Evolutionary conservation across 2,113 vertebrate genomes (phyloP), one percentile per base, ranked within the genome.

Genomic region (Tautogolabrus adspersus): DNA sequence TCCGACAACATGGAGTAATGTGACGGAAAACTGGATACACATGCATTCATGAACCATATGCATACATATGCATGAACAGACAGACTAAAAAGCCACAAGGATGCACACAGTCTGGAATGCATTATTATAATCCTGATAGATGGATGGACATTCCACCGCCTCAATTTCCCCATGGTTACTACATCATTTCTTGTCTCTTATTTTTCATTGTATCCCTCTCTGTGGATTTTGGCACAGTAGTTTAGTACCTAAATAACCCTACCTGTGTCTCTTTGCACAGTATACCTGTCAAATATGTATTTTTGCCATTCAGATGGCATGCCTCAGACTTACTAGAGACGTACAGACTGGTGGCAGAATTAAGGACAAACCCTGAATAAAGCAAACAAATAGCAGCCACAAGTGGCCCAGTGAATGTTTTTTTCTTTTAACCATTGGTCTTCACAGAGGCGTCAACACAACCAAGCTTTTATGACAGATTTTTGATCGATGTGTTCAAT

Each of bases 91-190:
- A 81, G 46, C 52, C 52, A 42, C 58, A 60, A 63, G 30, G 59
- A 75, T 23, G 55, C 75, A 70, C 47, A 15, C 76, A 64, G 60
- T 79, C 77, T 90, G 62, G 65, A 82, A 82, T 79, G 72, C 80
- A 79, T 92, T 84, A 85, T 75, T 72, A 56, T 84, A 84, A 82
- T 86, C 78, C 79, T 79, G 81, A 90, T 82, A 40, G 86, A 94
- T 89, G 75, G 84, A 82, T 63, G 44, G 64, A 76, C 75, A 59
- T 81, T 74, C 73, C 77, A 57, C 70, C 72, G 68, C 73, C 75
- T 68, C 61, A 9, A 58, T 66, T 70, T 66, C 66, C 57, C 42
- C 57, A 34, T 66, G 52, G 64, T 77, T 77, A 70, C 66, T 80
- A 37, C 73, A 77, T 77, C 57, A 58, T 61, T 74, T 75, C 69